Percentiles rank a stretch among this genome's conserved stretches.
Evolutionary conservation across 2,797 vertebrate species (phyloP).

Genomic region (Microhierax caerulescens): DNA sequence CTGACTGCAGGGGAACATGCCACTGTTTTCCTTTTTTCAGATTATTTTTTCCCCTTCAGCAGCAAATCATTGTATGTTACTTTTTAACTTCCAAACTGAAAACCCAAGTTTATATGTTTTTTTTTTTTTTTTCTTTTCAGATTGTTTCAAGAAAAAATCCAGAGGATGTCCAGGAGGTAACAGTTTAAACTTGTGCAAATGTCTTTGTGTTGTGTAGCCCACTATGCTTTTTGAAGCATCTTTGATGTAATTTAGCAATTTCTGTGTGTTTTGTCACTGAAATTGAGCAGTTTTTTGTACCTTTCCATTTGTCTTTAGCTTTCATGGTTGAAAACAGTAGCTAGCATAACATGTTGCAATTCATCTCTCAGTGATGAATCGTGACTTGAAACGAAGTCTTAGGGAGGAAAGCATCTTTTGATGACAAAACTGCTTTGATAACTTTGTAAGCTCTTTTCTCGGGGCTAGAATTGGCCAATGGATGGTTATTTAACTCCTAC

Average conservation of each 20-base stretch:
- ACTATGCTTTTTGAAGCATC: neutral
- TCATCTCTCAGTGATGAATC: neutral
- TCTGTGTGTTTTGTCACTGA: neutral
- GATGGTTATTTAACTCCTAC: slow-evolving; percentile 44
- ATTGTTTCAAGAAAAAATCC: slow-evolving; percentile 95
- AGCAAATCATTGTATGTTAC: neutral
- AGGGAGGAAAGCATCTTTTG: slow-evolving; percentile 7
- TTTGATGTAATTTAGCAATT: neutral
- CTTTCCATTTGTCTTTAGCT: neutral
- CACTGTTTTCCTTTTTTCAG: neutral
- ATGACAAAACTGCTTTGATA: slow-evolving; percentile 49
- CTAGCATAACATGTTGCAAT: slow-evolving; percentile 1
- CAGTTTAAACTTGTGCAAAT: slow-evolving; percentile 46
- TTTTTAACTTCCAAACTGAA: neutral
- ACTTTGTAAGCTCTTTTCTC: slow-evolving; percentile 16
- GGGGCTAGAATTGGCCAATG: slow-evolving; percentile 21
- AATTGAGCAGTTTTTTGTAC: neutral
- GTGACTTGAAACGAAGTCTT: slow-evolving; percentile 43
- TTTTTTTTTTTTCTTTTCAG: slow-evolving; percentile 77
- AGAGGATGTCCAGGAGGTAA: slow-evolving; percentile 98
- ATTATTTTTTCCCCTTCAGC: neutral
- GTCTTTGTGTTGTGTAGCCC: slow-evolving; percentile 24
- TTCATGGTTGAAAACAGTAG: slow-evolving; percentile 1
- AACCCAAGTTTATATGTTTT: neutral
- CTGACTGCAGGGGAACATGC: neutral